phyloP scores from a whole-genome alignment of 64 coral and sea anemone species.

The Catalaphyllia jardinei region DNA sequence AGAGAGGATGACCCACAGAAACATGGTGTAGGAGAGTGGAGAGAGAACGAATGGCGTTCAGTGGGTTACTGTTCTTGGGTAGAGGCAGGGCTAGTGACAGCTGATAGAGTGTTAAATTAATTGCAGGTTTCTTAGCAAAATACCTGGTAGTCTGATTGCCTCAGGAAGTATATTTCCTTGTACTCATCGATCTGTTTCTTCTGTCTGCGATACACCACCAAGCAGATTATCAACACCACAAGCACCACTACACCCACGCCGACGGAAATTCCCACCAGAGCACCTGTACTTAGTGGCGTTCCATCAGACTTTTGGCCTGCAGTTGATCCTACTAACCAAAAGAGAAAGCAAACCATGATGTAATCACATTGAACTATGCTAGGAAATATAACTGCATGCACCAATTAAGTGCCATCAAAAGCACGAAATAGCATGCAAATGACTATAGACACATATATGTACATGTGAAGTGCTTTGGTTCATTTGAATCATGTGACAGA shows the following conservation, averaged over 20 bases:
- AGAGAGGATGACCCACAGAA: too few relatives aligned
- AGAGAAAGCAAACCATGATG: neutral
- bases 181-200: conserved; percentile 86
- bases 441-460: too few relatives aligned
- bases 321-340: neutral
- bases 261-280: conserved; percentile 61
- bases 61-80: too few relatives aligned
- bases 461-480: too few relatives aligned
- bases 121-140: neutral
- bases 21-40: too few relatives aligned
- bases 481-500: too few relatives aligned
- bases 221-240: conserved; percentile 33
- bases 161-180: conserved; percentile 71
- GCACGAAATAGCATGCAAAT: neutral
- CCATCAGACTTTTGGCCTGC: neutral
- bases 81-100: too few relatives aligned
- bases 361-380: neutral
- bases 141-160: conserved; percentile 84
- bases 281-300: neutral
- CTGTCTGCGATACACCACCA: conserved; percentile 66
- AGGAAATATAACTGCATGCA: too few relatives aligned
- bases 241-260: conserved; percentile 56
- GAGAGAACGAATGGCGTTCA: too few relatives aligned
- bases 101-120: too few relatives aligned
- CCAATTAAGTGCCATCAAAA: too few relatives aligned